phyloP scores from a whole-genome alignment of 2,113 vertebrate genomes.

The Felis catus region F.catus_Fca126_mat1.0 CM031413.1:74919001-74919500 shows the following conservation, averaged over 20 bases:
- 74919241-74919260: constrained; percentile 20
- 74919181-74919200: constrained; percentile 31
- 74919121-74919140: neutral
- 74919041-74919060: constrained; percentile 1
- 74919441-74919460: neutral
- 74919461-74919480: neutral
- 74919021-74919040: neutral
- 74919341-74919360: neutral
- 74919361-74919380: neutral
- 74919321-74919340: constrained; percentile 7
- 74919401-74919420: neutral
- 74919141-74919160: constrained; percentile 19
- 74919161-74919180: neutral
- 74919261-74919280: constrained; percentile 54
- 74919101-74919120: neutral
- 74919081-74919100: constrained; percentile 10
- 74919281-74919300: neutral
- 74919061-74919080: neutral
- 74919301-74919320: neutral
- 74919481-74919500: neutral
- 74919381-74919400: neutral
- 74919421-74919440: neutral
- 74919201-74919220: constrained; percentile 34
- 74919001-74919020: neutral
- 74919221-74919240: constrained; percentile 9